Base-by-base conservation (phyloP, 2,113 vertebrate genomes). In the Nanorana parkeri region DNA sequence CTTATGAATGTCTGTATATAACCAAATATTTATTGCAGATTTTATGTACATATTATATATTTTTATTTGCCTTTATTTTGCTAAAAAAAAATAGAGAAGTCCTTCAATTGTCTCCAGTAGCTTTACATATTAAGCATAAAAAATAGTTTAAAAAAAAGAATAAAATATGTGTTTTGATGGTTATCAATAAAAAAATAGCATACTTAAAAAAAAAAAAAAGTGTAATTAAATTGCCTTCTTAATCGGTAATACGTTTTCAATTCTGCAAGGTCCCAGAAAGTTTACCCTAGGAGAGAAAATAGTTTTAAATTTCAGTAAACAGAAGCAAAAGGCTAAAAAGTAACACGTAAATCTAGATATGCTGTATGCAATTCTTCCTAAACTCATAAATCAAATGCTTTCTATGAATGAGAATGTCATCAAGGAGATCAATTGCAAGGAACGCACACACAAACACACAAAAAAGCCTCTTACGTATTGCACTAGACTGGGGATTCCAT, bases 371-470 rank as follows among this genome's bases (percentile, higher is more conserved):
- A 89, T 91, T 92, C 92, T 95, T 94, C 92, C 93, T 93, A 91
- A 94, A 93, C 94, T 92, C 96, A 96, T 99, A 98, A 99, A 99
- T 99, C 97, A 99, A 95, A 92, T 88, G 89, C 92, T 94, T 96
- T 97, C 95, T 96, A 95, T 95, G 95, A 97, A 97, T 94, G 94
- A 95, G 95, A 95, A 95, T 97, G 95, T 95, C 96, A 96, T 95
- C 95, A 95, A 95, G 93, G 68, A 95, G 95, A 96, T 94, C 96
- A 97, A 96, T 96, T 91, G 92, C 92, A 94, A 94, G n/a, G 94
- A 95, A 94, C 93, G 94, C 94, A 95, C 95, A 94, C 94, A 95
- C 95, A 96, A 56, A 82, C 24, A 71, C 29, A 73, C n/a, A 81
- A 98, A 96, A 97, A 94, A 94, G 89, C 94, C 94, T 95, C 94